Percentiles rank a stretch among this genome's conserved stretches.
Conservation (phyloP, 2,113 vertebrate genomes). For the Saccopteryx leptura region DNA sequence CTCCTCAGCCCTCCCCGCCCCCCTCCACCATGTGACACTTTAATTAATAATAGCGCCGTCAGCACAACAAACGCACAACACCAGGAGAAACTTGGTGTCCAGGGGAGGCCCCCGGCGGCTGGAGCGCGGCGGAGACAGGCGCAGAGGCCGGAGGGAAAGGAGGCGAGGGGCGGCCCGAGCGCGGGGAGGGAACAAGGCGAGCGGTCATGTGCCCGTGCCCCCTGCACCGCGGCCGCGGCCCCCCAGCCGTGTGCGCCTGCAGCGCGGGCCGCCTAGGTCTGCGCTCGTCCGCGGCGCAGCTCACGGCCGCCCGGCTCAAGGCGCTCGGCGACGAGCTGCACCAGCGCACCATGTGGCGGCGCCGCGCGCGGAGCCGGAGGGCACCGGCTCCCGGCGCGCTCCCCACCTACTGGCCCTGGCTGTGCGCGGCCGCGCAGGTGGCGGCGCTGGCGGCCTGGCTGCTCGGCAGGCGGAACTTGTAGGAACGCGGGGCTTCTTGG, state of each 20-base stretch:
- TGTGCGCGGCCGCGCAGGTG: constrained; percentile 86
- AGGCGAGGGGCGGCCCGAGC: constrained; percentile 66
- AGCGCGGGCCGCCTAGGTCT: constrained; percentile 78
- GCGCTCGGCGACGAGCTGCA: constrained; percentile 85
- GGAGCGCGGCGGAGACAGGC: constrained; percentile 66
- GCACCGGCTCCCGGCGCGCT: constrained; percentile 75
- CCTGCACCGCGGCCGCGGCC: constrained; percentile 82
- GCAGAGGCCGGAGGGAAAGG: constrained; percentile 59
- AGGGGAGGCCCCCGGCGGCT: constrained; percentile 78
- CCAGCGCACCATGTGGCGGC: constrained; percentile 82
- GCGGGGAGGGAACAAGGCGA: constrained; percentile 64
- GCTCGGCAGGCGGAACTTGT: constrained; percentile 83
- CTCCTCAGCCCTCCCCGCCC: constrained; percentile 81
- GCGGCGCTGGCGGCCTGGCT: constrained; percentile 86
- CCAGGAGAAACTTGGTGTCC: constrained; percentile 85
- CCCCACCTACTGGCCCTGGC: constrained; percentile 83
- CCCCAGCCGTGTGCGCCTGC: constrained; percentile 84
- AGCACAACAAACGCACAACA: constrained; percentile 84
- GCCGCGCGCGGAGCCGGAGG: constrained; percentile 78
- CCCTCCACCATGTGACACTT: constrained; percentile 86
- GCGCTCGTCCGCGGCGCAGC: constrained; percentile 81
- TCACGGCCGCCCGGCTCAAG: constrained; percentile 82
- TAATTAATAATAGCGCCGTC: constrained; percentile 87
- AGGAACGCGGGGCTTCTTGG: constrained; percentile 81
- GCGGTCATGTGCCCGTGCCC: constrained; percentile 84